Base-by-base conservation (phyloP, 2,113 vertebrate species). In the Bungarus multicinctus region DNA sequence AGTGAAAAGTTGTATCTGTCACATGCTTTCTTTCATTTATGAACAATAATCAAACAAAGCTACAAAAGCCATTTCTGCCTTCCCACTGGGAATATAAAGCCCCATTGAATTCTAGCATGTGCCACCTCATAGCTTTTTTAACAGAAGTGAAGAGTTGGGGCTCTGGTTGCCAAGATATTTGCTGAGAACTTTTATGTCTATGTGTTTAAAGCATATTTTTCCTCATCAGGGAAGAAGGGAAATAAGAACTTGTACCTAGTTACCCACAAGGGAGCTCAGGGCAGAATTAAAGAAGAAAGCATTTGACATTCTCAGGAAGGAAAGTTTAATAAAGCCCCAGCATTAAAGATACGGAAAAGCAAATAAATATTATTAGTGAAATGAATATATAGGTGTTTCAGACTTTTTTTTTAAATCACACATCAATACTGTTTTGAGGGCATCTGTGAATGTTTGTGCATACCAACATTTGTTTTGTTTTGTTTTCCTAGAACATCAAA, bases 281-380 rank as follows among this genome's bases (percentile, higher is more conserved):
- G 16, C 25, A 50, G 89, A 39, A 12, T 74, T 90, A 22, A 92
- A 30, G 52, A 91, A 89, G 20, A 43, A 50, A 10, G 25, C 47
- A 1, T 91, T 58, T 34, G n/a, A 23, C 2, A 22, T 88, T 47
- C 0, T 27, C 27, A 88, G 50, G 18, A 12, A 52, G 16, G 52
- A 53, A 88, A 88, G 94, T 9, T 30, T 93, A 93, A n/a, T 90
- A 94, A 92, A 12, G 39, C 53, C 16, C 16, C 27, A n/a, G 11
- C 27, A 47, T 60, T 60, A 12, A 60, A 89, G 55, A 60, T 45
- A 22, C 43, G 30, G 14, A 50, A 64, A 20, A 47, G 7, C 47
- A 90, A 90, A 52, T 2, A 34, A 1, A 53, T 81, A 30, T n/a
- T 25, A n/a, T 25, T 69, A 54, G 45, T 12, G 18, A 30, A 53